phyloP scores from a whole-genome alignment of 1,140 invertebrate genomes.

The Bathynomus jamesi region DNA sequence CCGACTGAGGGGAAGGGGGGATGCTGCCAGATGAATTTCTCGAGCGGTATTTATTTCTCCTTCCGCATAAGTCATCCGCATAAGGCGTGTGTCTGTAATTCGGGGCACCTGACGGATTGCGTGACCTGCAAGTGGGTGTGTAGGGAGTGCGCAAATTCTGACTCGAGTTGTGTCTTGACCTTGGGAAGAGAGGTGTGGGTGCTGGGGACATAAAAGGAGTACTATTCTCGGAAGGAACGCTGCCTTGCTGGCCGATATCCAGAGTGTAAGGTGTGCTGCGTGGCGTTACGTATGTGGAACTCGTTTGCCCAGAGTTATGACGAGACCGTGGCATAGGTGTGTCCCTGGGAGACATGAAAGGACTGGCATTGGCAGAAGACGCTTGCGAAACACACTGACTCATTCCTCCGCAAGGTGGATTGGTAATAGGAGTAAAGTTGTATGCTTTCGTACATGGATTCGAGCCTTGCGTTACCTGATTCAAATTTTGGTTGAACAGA shows the following conservation, averaged over 20 bases:
- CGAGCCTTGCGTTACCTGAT: slow-evolving; percentile 50
- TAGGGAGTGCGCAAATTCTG: slow-evolving; percentile 37
- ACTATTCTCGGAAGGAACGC: slow-evolving; percentile 37
- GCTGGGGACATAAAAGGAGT: slow-evolving; percentile 46
- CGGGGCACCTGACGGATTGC: slow-evolving; percentile 40
- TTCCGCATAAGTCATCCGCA: slow-evolving; percentile 25
- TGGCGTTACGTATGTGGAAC: slow-evolving; percentile 35
- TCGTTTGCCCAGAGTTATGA: slow-evolving; percentile 44
- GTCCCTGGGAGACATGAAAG: slow-evolving; percentile 72
- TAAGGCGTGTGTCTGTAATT: slow-evolving; percentile 37
- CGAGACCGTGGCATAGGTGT: slow-evolving; percentile 52
- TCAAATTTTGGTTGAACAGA: slow-evolving; percentile 15
- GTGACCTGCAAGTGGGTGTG: slow-evolving; percentile 33
- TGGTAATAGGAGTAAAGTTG: slow-evolving; percentile 72
- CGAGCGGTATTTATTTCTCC: slow-evolving; percentile 20
- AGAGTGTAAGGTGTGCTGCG: slow-evolving; percentile 38
- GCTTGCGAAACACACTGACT: slow-evolving; percentile 24
- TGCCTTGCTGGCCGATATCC: slow-evolving; percentile 31
- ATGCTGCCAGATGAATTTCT: slow-evolving; percentile 38
- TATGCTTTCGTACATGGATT: slow-evolving; percentile 64
- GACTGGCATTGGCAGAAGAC: slow-evolving; percentile 50
- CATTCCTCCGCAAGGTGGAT: slow-evolving; percentile 43
- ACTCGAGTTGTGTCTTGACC: slow-evolving; percentile 41
- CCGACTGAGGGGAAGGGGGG: slow-evolving; percentile 39
- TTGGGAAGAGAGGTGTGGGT: slow-evolving; percentile 40